Evolutionary conservation across 2,888 invertebrate genomes (phyloP).

Genomic region (Eurytoma adleriae): DNA sequence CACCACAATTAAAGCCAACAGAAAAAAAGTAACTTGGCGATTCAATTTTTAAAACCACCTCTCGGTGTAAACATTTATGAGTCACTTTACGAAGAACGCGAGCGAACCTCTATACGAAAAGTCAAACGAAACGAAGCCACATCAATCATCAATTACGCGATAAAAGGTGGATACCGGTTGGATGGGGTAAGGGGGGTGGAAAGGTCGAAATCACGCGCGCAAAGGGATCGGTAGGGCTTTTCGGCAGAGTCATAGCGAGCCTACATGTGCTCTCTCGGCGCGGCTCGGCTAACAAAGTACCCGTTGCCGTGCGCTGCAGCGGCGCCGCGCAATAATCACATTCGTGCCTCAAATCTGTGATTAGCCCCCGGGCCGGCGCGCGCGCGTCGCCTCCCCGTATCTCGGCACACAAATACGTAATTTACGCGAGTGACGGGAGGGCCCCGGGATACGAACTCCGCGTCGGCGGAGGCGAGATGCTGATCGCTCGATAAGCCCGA

Average conservation of each 20-base stretch:
- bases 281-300: constrained; percentile 19
- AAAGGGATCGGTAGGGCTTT: not conserved
- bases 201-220: no score
- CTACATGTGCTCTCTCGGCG: not conserved
- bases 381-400: not conserved
- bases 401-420: constrained; percentile 50
- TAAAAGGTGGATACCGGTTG: not conserved
- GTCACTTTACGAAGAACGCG: no score
- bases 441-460: constrained; percentile 21
- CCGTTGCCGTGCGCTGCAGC: constrained; percentile 29
- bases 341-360: constrained; percentile 67
- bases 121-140: not conserved
- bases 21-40: no score
- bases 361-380: constrained; percentile 55
- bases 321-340: constrained; percentile 61
- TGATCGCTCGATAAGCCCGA: constrained; percentile 51
- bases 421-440: constrained; percentile 41
- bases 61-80: no score
- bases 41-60: no score
- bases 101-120: not conserved
- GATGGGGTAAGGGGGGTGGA: no score
- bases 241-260: constrained; percentile 11
- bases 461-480: constrained; percentile 25
- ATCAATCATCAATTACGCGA: constrained; percentile 15
- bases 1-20: no score